Base-by-base conservation (phyloP, 2,888 invertebrate genomes). In the Protodeltote pygarga region DNA sequence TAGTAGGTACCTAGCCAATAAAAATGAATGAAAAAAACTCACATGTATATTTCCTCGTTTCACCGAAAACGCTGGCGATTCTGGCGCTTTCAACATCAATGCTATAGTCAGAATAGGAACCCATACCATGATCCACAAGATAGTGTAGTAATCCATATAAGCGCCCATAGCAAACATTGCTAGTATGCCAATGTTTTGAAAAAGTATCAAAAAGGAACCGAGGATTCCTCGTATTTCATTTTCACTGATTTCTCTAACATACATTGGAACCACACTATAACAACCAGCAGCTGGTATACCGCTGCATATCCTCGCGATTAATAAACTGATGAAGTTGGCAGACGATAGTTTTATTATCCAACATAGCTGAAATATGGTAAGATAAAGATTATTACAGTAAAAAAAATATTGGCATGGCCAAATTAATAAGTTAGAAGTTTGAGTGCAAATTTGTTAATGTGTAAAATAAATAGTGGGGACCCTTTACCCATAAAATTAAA, bases 21-120 rank as follows among this genome's bases (percentile, higher is more conserved):
- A 2, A 14, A 10, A 8, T 2, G 8, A 27, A 9, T 19, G 14
- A n/a, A 15, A 9, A 17, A 1, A 28, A 66, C 75, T 71, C 42
- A 89, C 86, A 47, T 88, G 76, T 49, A 75, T 61, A 33, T 75
- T 79, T 3, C 81, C 86, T 15, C 63, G 71, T 23, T 85, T 85
- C 1, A 89, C 75, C 31, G 87, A 70, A 62, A 76, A 85, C 1
- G 83, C 79, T 9, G 90, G 89, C 1, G 88, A 84, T 50, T 88
- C 87, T 2, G 88, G 88, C 41, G 83, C 82, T 48, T 74, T 79
- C 6, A 80, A 21, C 72, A 89, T 77, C 9, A 82, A 29, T 2
- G 83, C 20, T 1, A 77, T 54, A 10, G 78, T 79, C 0, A 80
- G 3, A 1, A 85, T 41, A 0, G 84, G 81, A 3, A 86, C 42